A percentile compares a stretch with the other conserved stretches of the same genome.
phyloP scores from a whole-genome alignment of 2,113 vertebrate species.

The Gracilinanus agilis region DNA sequence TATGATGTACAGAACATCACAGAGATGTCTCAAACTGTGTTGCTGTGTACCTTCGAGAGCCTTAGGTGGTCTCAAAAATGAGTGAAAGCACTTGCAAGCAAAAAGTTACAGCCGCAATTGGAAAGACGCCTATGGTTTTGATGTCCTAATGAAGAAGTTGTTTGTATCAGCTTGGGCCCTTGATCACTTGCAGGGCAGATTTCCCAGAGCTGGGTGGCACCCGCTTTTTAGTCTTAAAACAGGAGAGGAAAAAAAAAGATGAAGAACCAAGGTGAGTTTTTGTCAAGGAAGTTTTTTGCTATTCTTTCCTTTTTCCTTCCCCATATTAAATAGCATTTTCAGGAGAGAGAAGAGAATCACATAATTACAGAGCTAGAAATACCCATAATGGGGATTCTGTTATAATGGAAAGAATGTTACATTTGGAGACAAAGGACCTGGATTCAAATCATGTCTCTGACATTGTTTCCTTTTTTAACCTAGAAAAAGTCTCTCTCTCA shows the following conservation, averaged over 20 bases:
- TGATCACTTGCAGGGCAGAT: conserved; percentile 55
- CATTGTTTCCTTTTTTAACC: background rate
- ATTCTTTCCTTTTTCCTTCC: background rate
- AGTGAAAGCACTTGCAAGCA: conserved; percentile 74
- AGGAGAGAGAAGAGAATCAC: background rate
- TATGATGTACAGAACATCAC: conserved; percentile 85
- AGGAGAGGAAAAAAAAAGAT: conserved; percentile 26
- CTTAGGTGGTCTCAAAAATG: conserved; percentile 78
- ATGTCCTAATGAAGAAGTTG: conserved; percentile 79
- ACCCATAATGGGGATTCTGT: background rate
- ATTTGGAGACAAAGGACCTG: background rate
- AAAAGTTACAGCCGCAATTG: conserved; percentile 72
- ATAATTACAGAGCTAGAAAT: background rate
- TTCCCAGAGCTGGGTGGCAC: conserved; percentile 65
- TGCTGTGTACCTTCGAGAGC: conserved; percentile 75
- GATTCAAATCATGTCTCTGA: background rate
- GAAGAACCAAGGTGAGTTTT: conserved; percentile 26
- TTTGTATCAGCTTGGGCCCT: conserved; percentile 31
- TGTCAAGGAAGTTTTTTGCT: background rate
- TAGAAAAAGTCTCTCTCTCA: conserved; percentile 14
- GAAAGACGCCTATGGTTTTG: conserved; percentile 76
- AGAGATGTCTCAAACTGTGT: conserved; percentile 82
- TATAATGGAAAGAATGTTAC: background rate
- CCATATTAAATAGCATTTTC: background rate
- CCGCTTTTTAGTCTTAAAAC: background rate